A percentile compares a stretch with the other conserved stretches of the same genome.
phyloP scores from a whole-genome alignment of 2,888 invertebrate genomes.

The Macrophya annulata region DNA sequence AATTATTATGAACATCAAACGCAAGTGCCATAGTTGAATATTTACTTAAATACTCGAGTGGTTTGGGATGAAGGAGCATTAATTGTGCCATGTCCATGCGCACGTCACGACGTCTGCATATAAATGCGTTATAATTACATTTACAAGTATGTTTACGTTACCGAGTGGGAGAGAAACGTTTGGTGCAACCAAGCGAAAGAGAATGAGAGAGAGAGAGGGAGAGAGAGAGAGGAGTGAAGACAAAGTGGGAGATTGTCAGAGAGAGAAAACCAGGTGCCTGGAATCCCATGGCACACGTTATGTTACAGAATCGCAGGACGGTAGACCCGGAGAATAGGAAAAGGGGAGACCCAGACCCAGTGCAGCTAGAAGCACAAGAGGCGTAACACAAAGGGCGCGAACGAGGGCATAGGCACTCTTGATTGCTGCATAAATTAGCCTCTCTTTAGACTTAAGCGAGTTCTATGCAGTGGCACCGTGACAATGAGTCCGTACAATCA shows the following conservation, averaged over 20 bases:
- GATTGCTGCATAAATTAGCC: conserved; percentile 76
- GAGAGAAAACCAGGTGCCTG: conserved; percentile 48
- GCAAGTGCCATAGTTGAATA: neutral
- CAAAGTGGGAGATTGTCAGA: conserved; percentile 29
- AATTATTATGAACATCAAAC: conserved; percentile 44
- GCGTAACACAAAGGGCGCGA: conserved; percentile 68
- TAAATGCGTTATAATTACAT: conserved; percentile 69
- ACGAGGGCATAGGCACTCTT: conserved; percentile 66
- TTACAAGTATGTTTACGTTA: conserved; percentile 69
- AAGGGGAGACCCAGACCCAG: conserved; percentile 57
- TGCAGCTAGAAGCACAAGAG: conserved; percentile 59
- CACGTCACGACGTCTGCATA: conserved; percentile 37
- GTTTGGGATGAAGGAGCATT: conserved; percentile 41
- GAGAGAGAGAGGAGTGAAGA: conserved; percentile 21
- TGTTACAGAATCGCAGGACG: conserved; percentile 41
- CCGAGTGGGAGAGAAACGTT: conserved; percentile 70
- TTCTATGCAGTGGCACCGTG: neutral
- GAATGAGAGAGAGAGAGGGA: conserved; percentile 30
- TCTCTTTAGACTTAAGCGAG: conserved; percentile 71
- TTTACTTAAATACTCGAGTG: conserved; percentile 40
- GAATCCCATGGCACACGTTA: conserved; percentile 48
- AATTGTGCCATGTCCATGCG: conserved; percentile 37
- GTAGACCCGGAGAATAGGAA: conserved; percentile 56
- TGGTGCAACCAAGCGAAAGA: conserved; percentile 59
- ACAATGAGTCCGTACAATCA: conserved; percentile 10